phyloP scores from a whole-genome alignment of 2,113 vertebrate species.

The Eudyptes chrysolophus region DNA sequence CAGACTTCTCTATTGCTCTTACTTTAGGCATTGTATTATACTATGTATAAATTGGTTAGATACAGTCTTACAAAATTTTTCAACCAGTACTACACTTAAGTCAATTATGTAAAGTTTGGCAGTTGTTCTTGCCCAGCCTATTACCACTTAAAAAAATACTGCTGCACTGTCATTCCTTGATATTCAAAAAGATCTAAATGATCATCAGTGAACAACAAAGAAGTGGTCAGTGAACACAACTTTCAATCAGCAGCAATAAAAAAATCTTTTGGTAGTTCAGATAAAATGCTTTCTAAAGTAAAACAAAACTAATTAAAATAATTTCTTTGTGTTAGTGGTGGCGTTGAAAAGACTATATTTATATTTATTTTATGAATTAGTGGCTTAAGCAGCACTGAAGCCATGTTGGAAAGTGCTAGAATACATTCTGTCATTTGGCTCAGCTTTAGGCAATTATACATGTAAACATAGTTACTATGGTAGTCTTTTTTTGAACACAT shows the following conservation, averaged over 20 bases:
- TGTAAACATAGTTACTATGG: conserved; percentile 24
- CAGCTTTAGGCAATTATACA: conserved; percentile 47
- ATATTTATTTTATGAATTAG: neutral
- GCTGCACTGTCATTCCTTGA: neutral
- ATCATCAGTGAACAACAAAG: neutral
- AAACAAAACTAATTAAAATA: neutral
- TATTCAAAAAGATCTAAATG: neutral
- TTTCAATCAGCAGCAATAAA: neutral
- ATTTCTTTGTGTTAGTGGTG: neutral
- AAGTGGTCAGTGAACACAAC: neutral
- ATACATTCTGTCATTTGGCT: conserved; percentile 21
- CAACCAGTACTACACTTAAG: neutral
- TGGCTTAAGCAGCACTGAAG: conserved; percentile 9
- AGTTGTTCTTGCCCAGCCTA: neutral
- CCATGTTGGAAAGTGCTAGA: neutral
- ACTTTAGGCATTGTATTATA: neutral
- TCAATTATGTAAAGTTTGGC: neutral
- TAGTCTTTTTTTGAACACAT: neutral
- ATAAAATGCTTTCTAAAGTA: neutral
- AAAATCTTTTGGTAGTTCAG: neutral
- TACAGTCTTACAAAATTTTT: neutral
- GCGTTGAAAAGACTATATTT: neutral
- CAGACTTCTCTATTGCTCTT: neutral
- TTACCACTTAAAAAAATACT: neutral
- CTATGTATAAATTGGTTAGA: neutral